Base-by-base conservation (phyloP, 1,140 invertebrate genomes). In the Leptopilina boulardi region DNA sequence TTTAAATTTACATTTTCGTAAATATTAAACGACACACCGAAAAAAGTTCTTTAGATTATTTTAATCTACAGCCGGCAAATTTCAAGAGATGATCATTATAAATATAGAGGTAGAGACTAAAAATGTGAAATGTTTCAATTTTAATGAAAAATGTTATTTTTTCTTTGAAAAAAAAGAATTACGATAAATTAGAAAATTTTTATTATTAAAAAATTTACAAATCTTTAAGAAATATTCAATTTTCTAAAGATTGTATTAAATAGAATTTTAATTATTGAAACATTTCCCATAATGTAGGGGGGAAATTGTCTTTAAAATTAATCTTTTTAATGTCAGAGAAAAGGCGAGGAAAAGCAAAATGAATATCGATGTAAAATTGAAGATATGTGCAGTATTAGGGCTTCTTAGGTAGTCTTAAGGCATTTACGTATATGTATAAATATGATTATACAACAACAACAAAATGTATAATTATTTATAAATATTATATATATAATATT, bases 331-430 rank as follows among this genome's bases (percentile, higher is more conserved):
- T 66, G 59, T 66, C 21, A 66, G 59, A 66, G 26, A 15, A 66
- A 30, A 30, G 23, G 26, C 13, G 59, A 66, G 59, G n/a, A n/a
- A 66, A 30, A 30, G 15, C 59, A 13, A 66, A 66, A 30, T 66
- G 11, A 30, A 66, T 66, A 66, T 66, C 26, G 59, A 66, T 66
- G 59, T 66, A 66, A 66, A 66, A 76, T 76, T 74, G 59, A 81
- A 79, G 73, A 79, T 77, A 71, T 80, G 71, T 79, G 80, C 77
- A 77, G 80, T 79, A 79, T 82, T 82, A 80, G 71, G 75, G 80
- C 77, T 82, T 77, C 70, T 54, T 74, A 80, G 70, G 21, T 74
- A 82, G 56, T 59, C 15, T 56, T 56, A 34, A 56, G 70, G 70
- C 21, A 66, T 74, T 54, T 71, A n/a, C 74, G 51, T 75, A 77